Base-by-base conservation (phyloP, 2,113 vertebrate species). In the Ibidorhyncha struthersii region DNA sequence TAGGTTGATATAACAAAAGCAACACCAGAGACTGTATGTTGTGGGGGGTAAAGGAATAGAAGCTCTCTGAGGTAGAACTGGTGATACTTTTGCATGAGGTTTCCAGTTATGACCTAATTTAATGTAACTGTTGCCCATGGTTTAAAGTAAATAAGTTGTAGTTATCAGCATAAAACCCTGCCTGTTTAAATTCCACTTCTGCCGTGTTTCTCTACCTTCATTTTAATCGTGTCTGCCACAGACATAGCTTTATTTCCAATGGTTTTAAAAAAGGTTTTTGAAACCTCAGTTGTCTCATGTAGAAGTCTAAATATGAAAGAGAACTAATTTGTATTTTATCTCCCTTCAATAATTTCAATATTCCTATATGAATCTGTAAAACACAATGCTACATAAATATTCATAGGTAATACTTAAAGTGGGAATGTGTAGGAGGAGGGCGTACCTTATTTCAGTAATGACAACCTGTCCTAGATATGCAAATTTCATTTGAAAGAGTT, bases 381-480 rank as follows among this genome's bases (percentile, higher is more conserved):
- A n/a, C 53, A 91, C 21, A 73, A 76, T 56, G 20, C 10, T 72
- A 61, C 26, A 91, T 73, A 90, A 92, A 90, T 89, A 87, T 94
- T 87, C 61, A 89, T 66, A 65, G 23, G 7, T 80, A 73, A 45
- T 77, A 74, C 23, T 85, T 69, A 45, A 52, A 63, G 3, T 56
- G 38, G 10, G 40, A 82, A 82, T 23, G 8, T 45, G 50, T 74
- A 82, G 90, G 70, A 82, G 53, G 58, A 93, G 49, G 74, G 5
- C 1, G 14, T 30, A 69, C 29, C 23, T 90, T 74, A 74, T 85
- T 93, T 69, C 18, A 58, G 27, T 69, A 95, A 93, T 58, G 27
- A 69, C 49, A 93, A 49, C 36, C 43, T 86, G 29, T 82, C 36
- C 19, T 77, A 30, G 13, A 32, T 53, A 66, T 63, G 45, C 8